Evolutionary conservation across 1,140 invertebrate genomes (phyloP), one percentile per base, ranked within the genome.

Genomic region (Drosophila kanapiae): DNA sequence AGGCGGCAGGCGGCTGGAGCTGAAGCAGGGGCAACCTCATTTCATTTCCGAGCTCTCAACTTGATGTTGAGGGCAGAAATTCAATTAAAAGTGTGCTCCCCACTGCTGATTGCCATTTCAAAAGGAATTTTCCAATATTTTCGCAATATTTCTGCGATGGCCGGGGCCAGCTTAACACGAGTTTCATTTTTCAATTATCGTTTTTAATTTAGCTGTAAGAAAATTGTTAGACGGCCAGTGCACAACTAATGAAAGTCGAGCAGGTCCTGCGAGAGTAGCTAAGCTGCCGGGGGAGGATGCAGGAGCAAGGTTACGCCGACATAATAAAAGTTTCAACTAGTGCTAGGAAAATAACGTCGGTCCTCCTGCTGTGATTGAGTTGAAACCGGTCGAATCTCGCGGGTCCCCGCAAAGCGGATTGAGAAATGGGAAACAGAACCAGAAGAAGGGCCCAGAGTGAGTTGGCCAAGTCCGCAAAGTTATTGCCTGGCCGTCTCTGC

Each of bases 151-250:
- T 61, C 43, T 60, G 40, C 47, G 4, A 6, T 14, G 29, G 27
- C 67, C 33, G 27, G 40, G 38, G 23, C 31, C 29, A 31, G 60
- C 65, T 69, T 38, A 64, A 79, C 77, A 65, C 45, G 61, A 78
- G 72, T 78, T 75, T 78, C 91, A 92, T 69, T 93, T 91, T 91
- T 83, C 85, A 90, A 90, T 90, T 90, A 90, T 90, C 85, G 85
- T 90, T 90, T 90, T 90, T 90, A 90, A 90, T 90, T 90, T 76
- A 85, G 63, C 68, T 82, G 78, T 80, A 82, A 80, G 78, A 90
- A 90, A 90, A 90, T 90, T 74, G 86, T 69, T 80, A 79, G 78
- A 75, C 51, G 62, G 49, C 61, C 63, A 74, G 43, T 51, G 61
- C 82, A 82, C 81, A 81, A 85, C 85, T 88, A 82, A 88, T 85